Conservation (phyloP, 1,140 invertebrate genomes). For the Drosophila tropicalis region DNA sequence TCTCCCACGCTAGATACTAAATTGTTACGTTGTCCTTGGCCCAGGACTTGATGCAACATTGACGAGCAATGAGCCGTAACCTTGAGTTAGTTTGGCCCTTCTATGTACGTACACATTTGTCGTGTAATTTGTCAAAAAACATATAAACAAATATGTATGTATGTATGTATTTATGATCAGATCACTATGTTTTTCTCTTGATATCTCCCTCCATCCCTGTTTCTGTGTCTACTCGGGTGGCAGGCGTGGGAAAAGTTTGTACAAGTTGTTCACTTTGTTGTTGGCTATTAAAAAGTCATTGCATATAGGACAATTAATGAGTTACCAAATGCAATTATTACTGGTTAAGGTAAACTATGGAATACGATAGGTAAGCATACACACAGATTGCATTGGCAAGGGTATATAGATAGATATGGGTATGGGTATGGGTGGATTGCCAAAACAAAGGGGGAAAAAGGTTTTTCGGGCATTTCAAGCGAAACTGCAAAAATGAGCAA, state of each 20-base stretch:
- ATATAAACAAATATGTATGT: constrained; percentile 38
- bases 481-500: constrained; percentile 62
- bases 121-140: constrained; percentile 68
- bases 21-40: constrained; percentile 50
- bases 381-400: no score
- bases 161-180: neutral
- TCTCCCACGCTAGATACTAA: constrained; percentile 58
- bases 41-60: constrained; percentile 42
- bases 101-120: constrained; percentile 42
- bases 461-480: constrained; percentile 51
- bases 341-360: constrained; percentile 6
- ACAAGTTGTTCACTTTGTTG: constrained; percentile 18
- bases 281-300: constrained; percentile 73
- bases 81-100: constrained; percentile 8
- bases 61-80: constrained; percentile 65
- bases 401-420: neutral
- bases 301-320: constrained; percentile 66
- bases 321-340: constrained; percentile 45
- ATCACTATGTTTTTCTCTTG: neutral
- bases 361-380: constrained; percentile 13
- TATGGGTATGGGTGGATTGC: constrained; percentile 38
- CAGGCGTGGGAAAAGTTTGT: constrained; percentile 57
- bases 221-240: neutral
- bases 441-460: constrained; percentile 34
- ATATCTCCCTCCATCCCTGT: neutral